Evolutionary conservation across 2,797 vertebrate genomes (phyloP).

Genomic region (Dicrostonyx torquatus): DNA sequence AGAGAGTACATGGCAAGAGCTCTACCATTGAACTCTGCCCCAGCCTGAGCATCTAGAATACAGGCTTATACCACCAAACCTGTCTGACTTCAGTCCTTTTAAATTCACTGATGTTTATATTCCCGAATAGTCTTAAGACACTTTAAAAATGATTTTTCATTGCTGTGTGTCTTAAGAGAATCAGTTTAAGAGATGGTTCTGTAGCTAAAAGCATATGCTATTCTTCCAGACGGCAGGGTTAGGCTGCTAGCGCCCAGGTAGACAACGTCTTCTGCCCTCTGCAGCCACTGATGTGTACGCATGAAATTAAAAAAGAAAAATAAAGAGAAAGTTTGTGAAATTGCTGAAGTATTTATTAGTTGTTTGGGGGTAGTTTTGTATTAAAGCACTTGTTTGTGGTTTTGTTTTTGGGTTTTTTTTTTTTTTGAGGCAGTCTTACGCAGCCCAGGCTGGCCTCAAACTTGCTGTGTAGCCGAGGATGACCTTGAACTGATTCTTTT

Average conservation of each 20-base stretch:
- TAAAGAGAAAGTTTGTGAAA: background rate
- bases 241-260: too few species aligned
- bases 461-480: background rate
- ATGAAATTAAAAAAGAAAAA: background rate
- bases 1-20: background rate
- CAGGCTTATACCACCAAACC: background rate
- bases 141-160: slow-evolving; percentile 9
- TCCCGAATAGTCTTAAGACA: background rate
- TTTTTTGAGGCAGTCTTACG: background rate
- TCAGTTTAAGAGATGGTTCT: background rate
- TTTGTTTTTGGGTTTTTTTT: background rate
- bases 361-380: background rate
- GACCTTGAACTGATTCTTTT: background rate
- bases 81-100: slow-evolving; percentile 1
- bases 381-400: background rate
- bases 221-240: background rate
- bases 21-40: background rate
- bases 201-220: background rate
- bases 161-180: background rate
- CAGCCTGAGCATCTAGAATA: background rate
- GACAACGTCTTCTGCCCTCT: background rate
- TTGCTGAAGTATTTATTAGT: background rate
- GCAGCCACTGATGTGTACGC: background rate
- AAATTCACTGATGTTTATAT: slow-evolving; percentile 26
- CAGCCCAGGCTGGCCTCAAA: background rate